A percentile compares a stretch with the other conserved stretches of the same genome.
These are phyloP conservation scores for Sciaenops ocellatus DNA, from an alignment of 2,797 vertebrate species.

Conservation along the genomic window DNA sequence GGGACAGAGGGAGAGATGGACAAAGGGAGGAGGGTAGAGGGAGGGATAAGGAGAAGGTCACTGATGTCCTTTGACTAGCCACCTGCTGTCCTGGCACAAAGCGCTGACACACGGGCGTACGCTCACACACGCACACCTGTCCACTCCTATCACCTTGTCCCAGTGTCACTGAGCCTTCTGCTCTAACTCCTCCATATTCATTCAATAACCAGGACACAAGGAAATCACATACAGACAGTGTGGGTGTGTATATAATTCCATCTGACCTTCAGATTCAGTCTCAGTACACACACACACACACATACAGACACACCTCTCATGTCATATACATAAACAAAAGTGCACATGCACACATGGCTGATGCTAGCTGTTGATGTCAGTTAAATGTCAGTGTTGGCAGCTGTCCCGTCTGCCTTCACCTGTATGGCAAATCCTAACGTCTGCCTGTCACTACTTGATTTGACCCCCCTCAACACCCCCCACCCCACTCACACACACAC, in stretches of 20 bases:
- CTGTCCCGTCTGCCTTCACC: conserved; percentile 82
- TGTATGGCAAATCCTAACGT: conserved; percentile 70
- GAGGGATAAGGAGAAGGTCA: conserved; percentile 79
- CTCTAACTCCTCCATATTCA: conserved; percentile 85
- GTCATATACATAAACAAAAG: conserved; percentile 69
- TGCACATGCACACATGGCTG: conserved; percentile 49
- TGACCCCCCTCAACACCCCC: conserved; percentile 29
- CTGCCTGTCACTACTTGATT: conserved; percentile 74
- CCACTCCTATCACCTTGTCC: conserved; percentile 82
- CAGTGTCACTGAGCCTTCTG: conserved; percentile 83
- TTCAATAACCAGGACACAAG: conserved; percentile 74
- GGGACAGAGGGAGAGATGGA: conserved; percentile 58
- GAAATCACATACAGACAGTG: conserved; percentile 64
- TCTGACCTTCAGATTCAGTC: conserved; percentile 79
- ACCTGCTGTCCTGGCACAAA: conserved; percentile 83
- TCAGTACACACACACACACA: conserved; percentile 20
- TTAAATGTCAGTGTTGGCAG: conserved; percentile 85
- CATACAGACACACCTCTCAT: conserved; percentile 32
- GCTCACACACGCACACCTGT: conserved; percentile 75
- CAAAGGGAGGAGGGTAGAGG: conserved; percentile 56
- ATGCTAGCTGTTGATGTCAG: conserved; percentile 73
- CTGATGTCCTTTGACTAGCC: conserved; percentile 80
- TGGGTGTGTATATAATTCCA: conserved; percentile 60
- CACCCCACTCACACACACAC: too few relatives aligned
- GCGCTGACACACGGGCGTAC: conserved; percentile 68